Base-by-base conservation (phyloP, 2,113 vertebrate species). In the Carassius carassius region DNA sequence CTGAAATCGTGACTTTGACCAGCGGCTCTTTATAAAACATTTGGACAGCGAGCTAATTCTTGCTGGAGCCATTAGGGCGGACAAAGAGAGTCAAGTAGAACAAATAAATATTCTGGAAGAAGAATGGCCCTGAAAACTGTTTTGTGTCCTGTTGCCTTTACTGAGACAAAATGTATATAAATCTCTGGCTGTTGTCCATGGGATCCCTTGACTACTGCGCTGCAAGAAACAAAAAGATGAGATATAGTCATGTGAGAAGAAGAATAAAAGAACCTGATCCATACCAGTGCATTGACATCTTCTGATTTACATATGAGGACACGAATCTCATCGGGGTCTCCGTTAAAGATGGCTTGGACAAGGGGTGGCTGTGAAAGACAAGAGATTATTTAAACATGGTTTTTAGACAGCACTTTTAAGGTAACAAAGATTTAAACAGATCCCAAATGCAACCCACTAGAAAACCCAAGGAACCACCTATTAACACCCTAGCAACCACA, bases 251-350 rank as follows among this genome's bases (percentile, higher is more conserved):
- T 51, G 75, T 58, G 69, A 56, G 58, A 41, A 75, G 44, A 56
- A 60, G 58, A 79, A 82, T 73, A 87, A 56, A 79, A 84, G 17
- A 14, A 69, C 79, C 29, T 12, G 44, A 11, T n/a, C 80, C 84
- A 87, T 91, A 99, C 98, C 98, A 97, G 92, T 89, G 95, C 95
- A 2, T 99, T 99, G 90, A 99, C 96, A 90, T 99, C 98, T 90
- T 99, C 98, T 0, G 97, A 98, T 92, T 99, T 99, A 92, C 97
- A 98, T 89, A 99, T 98, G 89, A 99, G 93, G 95, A 96, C 95
- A 2, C 97, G 96, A 79, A 99, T 98, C 93, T 99, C 98, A 78
- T 99, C 98, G 2, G 96, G 96, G 87, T 99, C 97, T 8, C 97
- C 97, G 0, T 95, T 97, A 93, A 99, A 99, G 91, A 99, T 98